Conservation (phyloP, 2,113 vertebrate species). For the Electrona antarctica region DNA sequence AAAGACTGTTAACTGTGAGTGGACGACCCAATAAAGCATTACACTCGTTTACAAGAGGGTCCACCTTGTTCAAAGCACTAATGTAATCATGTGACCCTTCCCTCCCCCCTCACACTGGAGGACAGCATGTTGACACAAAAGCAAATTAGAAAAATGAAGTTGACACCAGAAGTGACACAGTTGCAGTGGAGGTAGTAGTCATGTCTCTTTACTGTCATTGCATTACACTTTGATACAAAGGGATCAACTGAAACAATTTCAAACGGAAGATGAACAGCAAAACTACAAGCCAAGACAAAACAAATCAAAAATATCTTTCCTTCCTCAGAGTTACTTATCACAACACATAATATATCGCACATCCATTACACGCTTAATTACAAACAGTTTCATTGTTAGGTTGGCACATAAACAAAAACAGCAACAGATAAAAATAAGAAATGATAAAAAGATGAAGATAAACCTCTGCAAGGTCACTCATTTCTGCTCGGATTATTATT, state of each 20-base stretch:
- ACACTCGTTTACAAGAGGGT: too few relatives aligned
- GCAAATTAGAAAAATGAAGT: too few relatives aligned
- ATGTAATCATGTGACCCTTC: too few relatives aligned
- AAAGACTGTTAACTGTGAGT: too few relatives aligned
- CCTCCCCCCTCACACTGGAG: too few relatives aligned
- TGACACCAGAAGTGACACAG: slow-evolving; percentile 6
- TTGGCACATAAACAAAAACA: slow-evolving; percentile 49
- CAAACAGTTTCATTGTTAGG: slow-evolving; percentile 12
- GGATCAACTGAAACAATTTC: slow-evolving; percentile 20
- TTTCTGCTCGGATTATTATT: neutral
- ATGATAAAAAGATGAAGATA: neutral
- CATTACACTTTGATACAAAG: slow-evolving; percentile 45
- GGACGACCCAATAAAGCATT: too few relatives aligned
- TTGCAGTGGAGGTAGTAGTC: slow-evolving; percentile 44
- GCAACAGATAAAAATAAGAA: neutral
- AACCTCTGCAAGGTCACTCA: neutral
- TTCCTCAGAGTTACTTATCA: slow-evolving; percentile 1
- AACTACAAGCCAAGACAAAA: neutral
- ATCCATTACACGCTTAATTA: slow-evolving; percentile 11
- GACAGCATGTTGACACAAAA: too few relatives aligned
- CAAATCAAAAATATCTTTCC: slow-evolving; percentile 6
- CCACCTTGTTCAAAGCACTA: too few relatives aligned
- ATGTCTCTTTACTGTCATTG: slow-evolving; percentile 52
- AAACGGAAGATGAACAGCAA: slow-evolving; percentile 6
- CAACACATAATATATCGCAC: neutral